Percentiles rank a stretch among this genome's conserved stretches.
phyloP scores from a whole-genome alignment of 2,888 invertebrate genomes.

The Platycheirus rosarum region DNA sequence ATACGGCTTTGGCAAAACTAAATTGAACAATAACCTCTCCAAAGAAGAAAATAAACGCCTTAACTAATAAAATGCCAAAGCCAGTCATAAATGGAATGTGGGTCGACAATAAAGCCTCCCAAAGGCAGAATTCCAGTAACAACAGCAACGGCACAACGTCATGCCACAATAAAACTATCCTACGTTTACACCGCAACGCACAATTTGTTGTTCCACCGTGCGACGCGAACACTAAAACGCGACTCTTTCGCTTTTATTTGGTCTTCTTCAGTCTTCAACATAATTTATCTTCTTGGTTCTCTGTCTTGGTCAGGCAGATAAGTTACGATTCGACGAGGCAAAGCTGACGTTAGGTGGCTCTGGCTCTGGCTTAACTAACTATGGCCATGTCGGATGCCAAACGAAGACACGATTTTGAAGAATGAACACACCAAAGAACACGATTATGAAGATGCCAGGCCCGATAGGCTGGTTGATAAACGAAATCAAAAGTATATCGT shows the following conservation, averaged over 20 bases:
- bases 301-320: conserved; percentile 26
- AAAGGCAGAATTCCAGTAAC: conserved; percentile 8
- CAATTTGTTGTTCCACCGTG: conserved; percentile 59
- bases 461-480: conserved; percentile 65
- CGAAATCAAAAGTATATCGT: conserved; percentile 65
- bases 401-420: conserved; percentile 49
- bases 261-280: conserved; percentile 26
- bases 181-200: conserved; percentile 51
- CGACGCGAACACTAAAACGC: not conserved
- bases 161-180: conserved; percentile 36
- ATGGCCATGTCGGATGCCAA: conserved; percentile 35
- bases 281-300: conserved; percentile 44
- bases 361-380: too few species aligned
- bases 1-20: conserved; percentile 32
- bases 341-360: conserved; percentile 53
- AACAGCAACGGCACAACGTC: conserved; percentile 14
- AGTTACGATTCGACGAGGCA: conserved; percentile 33
- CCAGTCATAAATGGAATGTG: conserved; percentile 69
- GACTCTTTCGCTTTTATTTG: conserved; percentile 26
- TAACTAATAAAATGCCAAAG: conserved; percentile 63
- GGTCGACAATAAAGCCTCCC: conserved; percentile 64
- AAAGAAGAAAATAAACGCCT: conserved; percentile 47
- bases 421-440: conserved; percentile 30
- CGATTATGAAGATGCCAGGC: conserved; percentile 20
- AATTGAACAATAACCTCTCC: conserved; percentile 44